Evolutionary conservation across 2,797 vertebrate genomes (phyloP).

Genomic region (Sebastes minor): DNA sequence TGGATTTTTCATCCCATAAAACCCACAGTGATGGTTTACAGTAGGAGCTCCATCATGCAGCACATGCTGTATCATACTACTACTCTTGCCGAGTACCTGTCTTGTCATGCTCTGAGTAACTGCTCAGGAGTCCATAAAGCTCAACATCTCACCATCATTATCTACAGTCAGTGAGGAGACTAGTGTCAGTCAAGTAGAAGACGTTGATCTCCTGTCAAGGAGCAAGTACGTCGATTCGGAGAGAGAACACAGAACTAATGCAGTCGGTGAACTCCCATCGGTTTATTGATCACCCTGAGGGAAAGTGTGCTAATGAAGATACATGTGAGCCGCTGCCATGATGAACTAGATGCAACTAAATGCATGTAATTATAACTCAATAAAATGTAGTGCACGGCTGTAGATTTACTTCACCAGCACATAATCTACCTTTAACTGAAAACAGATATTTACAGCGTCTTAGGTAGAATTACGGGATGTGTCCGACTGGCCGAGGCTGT

Average conservation of each 20-base stretch:
- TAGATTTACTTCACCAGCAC: not conserved
- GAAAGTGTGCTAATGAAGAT: conserved; percentile 53
- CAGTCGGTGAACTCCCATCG: conserved; percentile 25
- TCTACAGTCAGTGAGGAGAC: conserved; percentile 7
- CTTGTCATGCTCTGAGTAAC: not conserved
- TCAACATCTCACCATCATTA: not conserved
- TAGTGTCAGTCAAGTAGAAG: conserved; percentile 36
- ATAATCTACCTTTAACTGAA: not conserved
- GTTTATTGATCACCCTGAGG: conserved; percentile 53
- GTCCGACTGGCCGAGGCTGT: not conserved
- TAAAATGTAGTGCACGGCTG: not conserved
- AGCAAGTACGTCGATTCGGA: not conserved
- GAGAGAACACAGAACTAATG: conserved; percentile 11
- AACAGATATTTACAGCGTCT: not conserved
- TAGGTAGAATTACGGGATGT: not conserved
- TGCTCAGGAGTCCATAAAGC: conserved; percentile 6
- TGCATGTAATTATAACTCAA: not conserved
- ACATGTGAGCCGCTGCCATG: conserved; percentile 1
- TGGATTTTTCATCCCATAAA: not conserved
- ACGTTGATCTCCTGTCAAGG: conserved; percentile 43
- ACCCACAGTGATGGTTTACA: not conserved
- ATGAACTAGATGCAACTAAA: not conserved
- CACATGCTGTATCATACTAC: not conserved
- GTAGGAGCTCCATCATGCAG: not conserved
- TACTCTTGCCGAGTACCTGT: not conserved